These are phyloP conservation scores for Poeciliopsis turrubarensis DNA, from an alignment of 2,113 vertebrate genomes.

Conservation along the genomic window DNA sequence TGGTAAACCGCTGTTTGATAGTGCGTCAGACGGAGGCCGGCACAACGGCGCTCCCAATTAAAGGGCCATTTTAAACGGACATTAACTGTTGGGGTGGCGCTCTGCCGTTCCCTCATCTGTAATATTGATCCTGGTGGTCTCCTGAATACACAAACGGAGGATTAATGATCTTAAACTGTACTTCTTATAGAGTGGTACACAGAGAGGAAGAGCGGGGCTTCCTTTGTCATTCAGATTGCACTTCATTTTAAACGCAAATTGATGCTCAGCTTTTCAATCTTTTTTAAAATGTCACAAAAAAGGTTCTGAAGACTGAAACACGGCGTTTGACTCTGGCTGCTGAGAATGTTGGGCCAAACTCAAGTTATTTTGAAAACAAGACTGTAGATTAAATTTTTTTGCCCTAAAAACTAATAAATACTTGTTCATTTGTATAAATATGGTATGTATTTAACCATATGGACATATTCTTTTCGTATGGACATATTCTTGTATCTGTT, in stretches of 20 bases:
- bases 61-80: constrained; percentile 79
- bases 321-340: background rate
- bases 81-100: constrained; percentile 70
- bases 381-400: background rate
- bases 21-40: constrained; percentile 53
- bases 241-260: background rate
- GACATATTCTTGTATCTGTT: background rate
- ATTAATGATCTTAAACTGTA: constrained; percentile 65
- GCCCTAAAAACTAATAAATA: background rate
- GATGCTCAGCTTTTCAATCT: background rate
- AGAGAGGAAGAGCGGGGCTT: background rate
- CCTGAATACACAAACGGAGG: constrained; percentile 70
- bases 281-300: background rate
- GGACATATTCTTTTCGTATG: background rate
- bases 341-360: background rate
- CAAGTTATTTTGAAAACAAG: no score
- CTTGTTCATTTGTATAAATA: background rate
- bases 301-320: background rate
- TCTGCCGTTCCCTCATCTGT: constrained; percentile 61
- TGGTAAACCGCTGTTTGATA: constrained; percentile 81
- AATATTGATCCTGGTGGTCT: constrained; percentile 75
- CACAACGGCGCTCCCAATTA: constrained; percentile 74
- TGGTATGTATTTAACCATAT: background rate
- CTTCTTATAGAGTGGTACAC: constrained; percentile 9
- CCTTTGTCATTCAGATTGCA: background rate